These are phyloP conservation scores for Phoebastria nigripes DNA, from an alignment of 2,797 vertebrate genomes.

Conservation along the genomic window DNA sequence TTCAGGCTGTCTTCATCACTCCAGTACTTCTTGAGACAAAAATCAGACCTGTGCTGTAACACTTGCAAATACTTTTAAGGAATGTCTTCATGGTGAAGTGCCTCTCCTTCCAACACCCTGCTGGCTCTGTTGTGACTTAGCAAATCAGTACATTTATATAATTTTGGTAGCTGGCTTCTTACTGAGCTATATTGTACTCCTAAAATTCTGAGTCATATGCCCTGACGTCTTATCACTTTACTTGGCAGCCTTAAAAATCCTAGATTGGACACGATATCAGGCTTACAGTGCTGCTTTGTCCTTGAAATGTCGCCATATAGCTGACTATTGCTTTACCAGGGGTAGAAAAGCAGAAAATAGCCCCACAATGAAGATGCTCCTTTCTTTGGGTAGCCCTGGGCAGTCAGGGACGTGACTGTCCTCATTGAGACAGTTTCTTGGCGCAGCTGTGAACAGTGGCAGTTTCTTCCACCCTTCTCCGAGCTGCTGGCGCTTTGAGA, in stretches of 20 bases:
- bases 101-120: constrained; percentile 1
- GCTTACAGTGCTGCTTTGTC: background rate
- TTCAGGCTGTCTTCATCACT: background rate
- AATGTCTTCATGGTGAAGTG: background rate
- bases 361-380: background rate
- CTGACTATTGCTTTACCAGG: background rate
- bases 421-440: accelerated
- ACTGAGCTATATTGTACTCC: constrained; percentile 28
- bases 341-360: background rate
- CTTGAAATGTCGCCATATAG: background rate
- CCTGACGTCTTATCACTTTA: constrained; percentile 34
- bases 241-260: constrained; percentile 28
- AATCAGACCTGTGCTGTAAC: constrained; percentile 2
- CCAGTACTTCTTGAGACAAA: background rate
- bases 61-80: constrained; percentile 10
- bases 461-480: background rate
- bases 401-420: background rate
- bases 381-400: background rate
- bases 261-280: background rate
- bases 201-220: constrained; percentile 49
- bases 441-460: background rate
- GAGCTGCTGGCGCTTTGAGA: background rate
- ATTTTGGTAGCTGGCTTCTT: constrained; percentile 25
- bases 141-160: constrained; percentile 7
- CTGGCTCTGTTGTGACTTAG: constrained; percentile 17